A percentile compares a stretch with the other conserved stretches of the same genome.
These are phyloP conservation scores for Elgaria multicarinata DNA, from an alignment of 2,113 vertebrate genomes.

Conservation along the genomic window DNA sequence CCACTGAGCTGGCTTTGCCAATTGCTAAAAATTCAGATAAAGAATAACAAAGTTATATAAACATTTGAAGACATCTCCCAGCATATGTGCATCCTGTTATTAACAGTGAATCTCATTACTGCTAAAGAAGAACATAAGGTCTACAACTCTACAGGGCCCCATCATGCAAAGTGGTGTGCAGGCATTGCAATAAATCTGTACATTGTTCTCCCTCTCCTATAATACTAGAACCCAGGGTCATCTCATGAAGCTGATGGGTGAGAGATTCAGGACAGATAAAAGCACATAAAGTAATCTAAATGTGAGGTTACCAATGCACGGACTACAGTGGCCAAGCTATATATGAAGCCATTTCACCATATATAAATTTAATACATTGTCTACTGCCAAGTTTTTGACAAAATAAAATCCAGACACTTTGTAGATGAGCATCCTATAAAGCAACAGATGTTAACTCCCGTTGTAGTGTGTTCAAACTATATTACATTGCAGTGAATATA, in stretches of 20 bases:
- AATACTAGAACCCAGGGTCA: too few relatives aligned
- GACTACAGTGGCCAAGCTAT: too few relatives aligned
- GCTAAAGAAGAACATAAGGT: not conserved
- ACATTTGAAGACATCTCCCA: not conserved
- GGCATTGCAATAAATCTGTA: not conserved
- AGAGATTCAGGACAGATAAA: too few relatives aligned
- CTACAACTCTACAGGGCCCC: not conserved
- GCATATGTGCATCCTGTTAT: constrained; percentile 12
- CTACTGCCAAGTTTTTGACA: not conserved
- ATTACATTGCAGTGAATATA: not conserved
- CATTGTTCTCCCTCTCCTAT: too few relatives aligned
- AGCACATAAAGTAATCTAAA: too few relatives aligned
- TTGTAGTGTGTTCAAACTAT: not conserved
- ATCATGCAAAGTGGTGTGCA: not conserved
- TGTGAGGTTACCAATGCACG: too few relatives aligned
- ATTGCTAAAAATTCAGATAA: constrained; percentile 59
- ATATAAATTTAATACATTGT: not conserved
- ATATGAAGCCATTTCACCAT: not conserved
- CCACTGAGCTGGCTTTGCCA: constrained; percentile 47
- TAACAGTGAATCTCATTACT: constrained; percentile 14
- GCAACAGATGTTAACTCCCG: too few relatives aligned
- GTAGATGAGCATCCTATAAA: not conserved
- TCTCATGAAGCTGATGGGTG: too few relatives aligned
- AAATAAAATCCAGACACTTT: not conserved
- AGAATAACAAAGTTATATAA: constrained; percentile 43